Conservation (phyloP, 2,113 vertebrate species). For the Platysternon megacephalum region DNA sequence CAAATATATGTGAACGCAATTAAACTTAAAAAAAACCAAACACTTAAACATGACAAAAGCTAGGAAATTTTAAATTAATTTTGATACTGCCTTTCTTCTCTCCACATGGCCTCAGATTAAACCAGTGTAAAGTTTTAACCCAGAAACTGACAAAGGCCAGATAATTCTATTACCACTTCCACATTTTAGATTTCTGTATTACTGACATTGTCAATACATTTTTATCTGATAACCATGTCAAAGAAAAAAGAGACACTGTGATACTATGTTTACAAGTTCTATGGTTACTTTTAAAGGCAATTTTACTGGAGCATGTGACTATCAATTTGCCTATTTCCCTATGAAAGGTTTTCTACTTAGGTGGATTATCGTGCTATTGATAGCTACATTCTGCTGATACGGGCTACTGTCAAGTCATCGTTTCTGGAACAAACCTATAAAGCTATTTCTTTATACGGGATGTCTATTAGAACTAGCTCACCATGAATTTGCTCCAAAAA, state of each 20-base stretch:
- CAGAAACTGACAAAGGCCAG: not conserved
- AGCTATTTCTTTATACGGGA: conserved; percentile 73
- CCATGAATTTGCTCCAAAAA: conserved; percentile 68
- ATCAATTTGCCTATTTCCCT: conserved; percentile 72
- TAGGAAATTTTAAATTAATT: not conserved
- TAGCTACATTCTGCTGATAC: conserved; percentile 58
- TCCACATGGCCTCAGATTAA: not conserved
- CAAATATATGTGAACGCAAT: not conserved
- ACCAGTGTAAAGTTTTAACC: not conserved
- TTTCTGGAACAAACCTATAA: conserved; percentile 80
- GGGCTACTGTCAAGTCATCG: conserved; percentile 73
- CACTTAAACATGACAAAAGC: not conserved
- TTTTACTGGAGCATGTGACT: conserved; percentile 66
- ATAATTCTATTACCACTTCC: not conserved
- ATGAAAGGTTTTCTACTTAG: conserved; percentile 65
- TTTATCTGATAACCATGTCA: not conserved
- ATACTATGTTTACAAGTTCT: conserved; percentile 53
- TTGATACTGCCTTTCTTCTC: accelerated
- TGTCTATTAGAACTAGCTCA: conserved; percentile 67
- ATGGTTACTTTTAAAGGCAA: conserved; percentile 59
- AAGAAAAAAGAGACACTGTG: conserved; percentile 43
- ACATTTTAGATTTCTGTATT: conserved; percentile 7
- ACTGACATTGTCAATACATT: not conserved
- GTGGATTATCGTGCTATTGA: conserved; percentile 74
- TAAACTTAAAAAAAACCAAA: not conserved